phyloP scores from a whole-genome alignment of 1,140 invertebrate species.

The Drosophila nebulosa region DNA sequence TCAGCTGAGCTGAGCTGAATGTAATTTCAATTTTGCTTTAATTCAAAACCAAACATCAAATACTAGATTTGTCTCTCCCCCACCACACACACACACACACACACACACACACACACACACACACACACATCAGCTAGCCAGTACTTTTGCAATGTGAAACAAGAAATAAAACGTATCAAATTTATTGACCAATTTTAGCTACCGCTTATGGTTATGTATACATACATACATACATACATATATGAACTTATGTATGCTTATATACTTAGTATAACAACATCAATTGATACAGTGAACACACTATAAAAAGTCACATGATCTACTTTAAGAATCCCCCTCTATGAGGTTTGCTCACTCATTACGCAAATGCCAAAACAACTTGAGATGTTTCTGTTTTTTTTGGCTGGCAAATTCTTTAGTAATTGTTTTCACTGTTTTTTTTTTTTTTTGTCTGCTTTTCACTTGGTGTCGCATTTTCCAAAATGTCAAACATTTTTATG shows the following conservation, averaged over 20 bases:
- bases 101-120: too few species aligned
- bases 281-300: not conserved
- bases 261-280: not conserved
- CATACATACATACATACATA: not conserved
- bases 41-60: not conserved
- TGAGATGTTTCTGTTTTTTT: too few species aligned
- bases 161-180: constrained; percentile 46
- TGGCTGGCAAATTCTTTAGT: not conserved
- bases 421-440: constrained; percentile 9
- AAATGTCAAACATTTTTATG: constrained; percentile 63
- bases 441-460: constrained; percentile 1
- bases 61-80: not conserved
- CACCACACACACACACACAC: too few species aligned
- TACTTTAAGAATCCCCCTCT: too few species aligned
- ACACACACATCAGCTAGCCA: not conserved
- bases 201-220: constrained; percentile 14
- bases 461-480: constrained; percentile 34
- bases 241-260: not conserved
- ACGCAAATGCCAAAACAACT: too few species aligned
- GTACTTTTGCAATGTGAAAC: constrained; percentile 11
- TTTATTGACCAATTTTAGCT: constrained; percentile 56
- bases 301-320: not conserved
- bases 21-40: not conserved
- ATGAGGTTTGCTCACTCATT: too few species aligned
- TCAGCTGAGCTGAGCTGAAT: not conserved